These are phyloP conservation scores for Ruditapes philippinarum DNA, from an alignment of 1,140 invertebrate genomes.

Conservation along the genomic window DNA sequence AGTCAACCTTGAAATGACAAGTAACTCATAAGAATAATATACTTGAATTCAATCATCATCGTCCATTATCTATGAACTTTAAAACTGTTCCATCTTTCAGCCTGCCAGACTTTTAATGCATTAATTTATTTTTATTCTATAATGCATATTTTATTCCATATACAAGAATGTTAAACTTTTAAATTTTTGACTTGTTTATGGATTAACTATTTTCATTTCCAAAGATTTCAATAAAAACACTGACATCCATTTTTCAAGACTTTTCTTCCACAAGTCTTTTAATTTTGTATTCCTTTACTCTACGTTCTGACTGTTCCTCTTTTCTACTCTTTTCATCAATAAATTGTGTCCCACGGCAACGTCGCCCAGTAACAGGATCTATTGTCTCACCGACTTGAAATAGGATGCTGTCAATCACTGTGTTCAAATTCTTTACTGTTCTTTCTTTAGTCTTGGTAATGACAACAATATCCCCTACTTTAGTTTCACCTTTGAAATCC, in stretches of 20 bases:
- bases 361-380: constrained; percentile 70
- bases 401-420: constrained; percentile 49
- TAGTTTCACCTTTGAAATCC: not conserved
- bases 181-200: too few relatives aligned
- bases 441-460: not conserved
- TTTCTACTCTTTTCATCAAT: constrained; percentile 61
- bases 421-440: constrained; percentile 11
- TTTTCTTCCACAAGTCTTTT: not conserved
- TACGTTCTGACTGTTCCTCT: constrained; percentile 40
- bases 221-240: not conserved
- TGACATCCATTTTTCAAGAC: not conserved
- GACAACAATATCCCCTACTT: constrained; percentile 50
- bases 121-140: too few relatives aligned
- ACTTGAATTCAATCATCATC: too few relatives aligned
- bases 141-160: too few relatives aligned
- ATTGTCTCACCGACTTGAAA: constrained; percentile 58
- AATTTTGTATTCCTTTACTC: not conserved
- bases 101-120: too few relatives aligned
- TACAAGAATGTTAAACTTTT: too few relatives aligned
- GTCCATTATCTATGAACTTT: too few relatives aligned
- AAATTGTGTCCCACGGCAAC: constrained; percentile 64
- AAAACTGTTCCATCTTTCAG: too few relatives aligned
- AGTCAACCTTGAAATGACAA: too few relatives aligned
- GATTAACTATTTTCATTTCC: too few relatives aligned
- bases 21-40: too few relatives aligned